Base-by-base conservation (phyloP, 1,140 invertebrate species). In the Ceratitis capitata region DNA sequence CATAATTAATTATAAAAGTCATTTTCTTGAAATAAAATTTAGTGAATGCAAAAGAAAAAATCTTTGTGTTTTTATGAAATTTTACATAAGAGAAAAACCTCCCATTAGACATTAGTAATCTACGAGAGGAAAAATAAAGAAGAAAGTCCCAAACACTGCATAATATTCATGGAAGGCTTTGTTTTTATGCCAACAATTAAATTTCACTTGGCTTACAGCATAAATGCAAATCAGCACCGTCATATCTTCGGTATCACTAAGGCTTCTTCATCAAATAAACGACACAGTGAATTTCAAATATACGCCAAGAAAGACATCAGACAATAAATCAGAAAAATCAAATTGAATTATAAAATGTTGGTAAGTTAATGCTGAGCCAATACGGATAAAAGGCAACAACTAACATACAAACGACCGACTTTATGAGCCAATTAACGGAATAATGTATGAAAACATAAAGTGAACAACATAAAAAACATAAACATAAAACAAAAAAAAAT, bases 331-430 rank as follows among this genome's bases (percentile, higher is more conserved):
- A 19, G 32, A 12, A 69, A 35, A 39, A 35, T 16, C 16, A 69
- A 69, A 69, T 69, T 69, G 61, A 69, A 35, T 69, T 69, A 69
- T 35, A 39, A 69, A 69, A 32, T 35, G 61, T 14, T 69, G 32
- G 1, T 53, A 61, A 61, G 5, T 12, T 12, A 3, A 61, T 1
- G 29, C 58, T 29, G 58, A 61, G 23, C 58, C 10, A 23, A 23
- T 61, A 61, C 26, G 58, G 58, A 61, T 61, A 69, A 69, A 69
- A n/a, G n/a, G n/a, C n/a, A n/a, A n/a, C n/a, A n/a, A n/a, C n/a
- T n/a, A n/a, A n/a, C 32, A 16, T 19, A 4, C 32, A 69, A 14
- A 6, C 9, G 29, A 12, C 29, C 19, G 6, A 29, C 29, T 69
- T 35, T 69, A 69, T 19, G 61, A 69, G 29, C 12, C 61, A 69